These are phyloP conservation scores for Acronicta aceris DNA, from an alignment of 2,888 invertebrate genomes.

Conservation along the genomic window DNA sequence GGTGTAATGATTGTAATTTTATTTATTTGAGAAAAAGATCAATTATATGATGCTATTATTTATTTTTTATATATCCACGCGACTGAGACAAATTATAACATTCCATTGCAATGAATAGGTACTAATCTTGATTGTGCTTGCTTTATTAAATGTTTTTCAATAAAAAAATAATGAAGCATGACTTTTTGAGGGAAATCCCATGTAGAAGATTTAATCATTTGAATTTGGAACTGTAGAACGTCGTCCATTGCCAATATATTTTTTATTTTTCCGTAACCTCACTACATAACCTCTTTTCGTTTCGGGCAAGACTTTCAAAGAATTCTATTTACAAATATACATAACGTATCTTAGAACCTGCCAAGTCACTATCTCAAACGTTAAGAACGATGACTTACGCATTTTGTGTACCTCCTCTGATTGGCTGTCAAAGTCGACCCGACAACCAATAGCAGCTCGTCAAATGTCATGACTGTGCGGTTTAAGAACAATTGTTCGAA, in stretches of 20 bases:
- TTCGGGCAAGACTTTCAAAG: constrained; percentile 41
- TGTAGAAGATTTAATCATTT: constrained; percentile 14
- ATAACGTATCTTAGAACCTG: constrained; percentile 61
- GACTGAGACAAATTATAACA: no score
- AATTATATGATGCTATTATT: background rate
- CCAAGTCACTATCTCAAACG: constrained; percentile 82
- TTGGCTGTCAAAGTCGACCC: constrained; percentile 86
- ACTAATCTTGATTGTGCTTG: no score
- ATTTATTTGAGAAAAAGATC: constrained; percentile 9
- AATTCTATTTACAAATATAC: constrained; percentile 61
- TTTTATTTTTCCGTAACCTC: constrained; percentile 27
- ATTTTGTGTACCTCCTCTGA: constrained; percentile 80
- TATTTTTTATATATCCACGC: background rate
- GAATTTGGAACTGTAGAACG: constrained; percentile 16
- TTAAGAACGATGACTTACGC: constrained; percentile 87
- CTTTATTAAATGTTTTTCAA: background rate
- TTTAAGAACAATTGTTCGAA: constrained; percentile 80
- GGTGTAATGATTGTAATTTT: constrained; percentile 41
- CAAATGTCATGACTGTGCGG: constrained; percentile 85
- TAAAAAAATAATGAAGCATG: background rate
- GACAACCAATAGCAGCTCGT: constrained; percentile 86
- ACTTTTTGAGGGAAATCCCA: background rate
- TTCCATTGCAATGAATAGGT: no score
- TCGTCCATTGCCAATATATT: constrained; percentile 19
- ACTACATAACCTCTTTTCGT: constrained; percentile 19